phyloP scores from a whole-genome alignment of 2,113 vertebrate species.

The Nerophis lumbriciformis region DNA sequence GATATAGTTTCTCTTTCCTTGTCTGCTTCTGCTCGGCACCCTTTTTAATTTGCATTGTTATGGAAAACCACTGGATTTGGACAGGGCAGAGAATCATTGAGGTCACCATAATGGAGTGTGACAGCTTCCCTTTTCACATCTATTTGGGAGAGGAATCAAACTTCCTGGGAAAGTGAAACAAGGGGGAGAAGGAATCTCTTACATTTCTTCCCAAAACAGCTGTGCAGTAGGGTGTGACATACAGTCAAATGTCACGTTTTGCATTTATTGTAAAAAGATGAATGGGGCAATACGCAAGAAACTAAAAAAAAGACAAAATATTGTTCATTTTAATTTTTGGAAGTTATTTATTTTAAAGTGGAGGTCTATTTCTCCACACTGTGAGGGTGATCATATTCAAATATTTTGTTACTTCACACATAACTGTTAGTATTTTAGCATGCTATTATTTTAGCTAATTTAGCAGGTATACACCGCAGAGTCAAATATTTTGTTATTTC shows the following conservation, averaged over 20 bases:
- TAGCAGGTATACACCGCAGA: no score
- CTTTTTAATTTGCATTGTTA: conserved; percentile 69
- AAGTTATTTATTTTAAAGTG: no score
- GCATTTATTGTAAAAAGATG: conserved; percentile 15
- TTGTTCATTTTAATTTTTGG: no score
- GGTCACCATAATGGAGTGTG: conserved; percentile 69
- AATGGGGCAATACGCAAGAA: not conserved
- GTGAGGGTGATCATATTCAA: no score
- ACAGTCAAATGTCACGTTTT: conserved; percentile 11
- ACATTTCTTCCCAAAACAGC: conserved; percentile 43
- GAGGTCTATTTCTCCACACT: no score
- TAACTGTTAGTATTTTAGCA: no score
- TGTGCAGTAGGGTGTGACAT: conserved; percentile 26
- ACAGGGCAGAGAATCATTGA: conserved; percentile 66
- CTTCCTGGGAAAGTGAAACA: conserved; percentile 68
- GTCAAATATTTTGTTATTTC: no score
- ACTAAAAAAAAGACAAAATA: not conserved
- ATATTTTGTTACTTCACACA: no score
- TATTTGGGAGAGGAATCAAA: conserved; percentile 65
- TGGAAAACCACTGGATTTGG: conserved; percentile 71
- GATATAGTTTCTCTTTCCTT: conserved; percentile 54
- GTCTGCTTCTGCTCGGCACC: conserved; percentile 64
- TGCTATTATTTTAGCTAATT: no score
- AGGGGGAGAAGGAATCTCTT: conserved; percentile 41
- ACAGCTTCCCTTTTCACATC: conserved; percentile 66